phyloP scores from a whole-genome alignment of 2,797 vertebrate species.

The Ceryle rudis region DNA sequence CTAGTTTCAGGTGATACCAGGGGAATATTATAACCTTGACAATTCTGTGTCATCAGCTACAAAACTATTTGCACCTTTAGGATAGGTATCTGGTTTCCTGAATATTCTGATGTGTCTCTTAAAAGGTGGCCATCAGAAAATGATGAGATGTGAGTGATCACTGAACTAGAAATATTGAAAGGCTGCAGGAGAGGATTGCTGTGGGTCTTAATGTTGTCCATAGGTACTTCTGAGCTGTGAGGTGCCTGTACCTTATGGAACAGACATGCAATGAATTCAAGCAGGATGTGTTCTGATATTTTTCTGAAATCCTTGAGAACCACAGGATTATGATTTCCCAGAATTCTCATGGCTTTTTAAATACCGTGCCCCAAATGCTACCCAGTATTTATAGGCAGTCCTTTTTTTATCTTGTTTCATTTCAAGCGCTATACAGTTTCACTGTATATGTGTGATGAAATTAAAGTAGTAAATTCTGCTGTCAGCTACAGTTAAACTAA shows the following conservation, averaged over 20 bases:
- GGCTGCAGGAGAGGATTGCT: not conserved
- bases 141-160: not conserved
- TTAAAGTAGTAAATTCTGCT: conserved; percentile 17
- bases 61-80: not conserved
- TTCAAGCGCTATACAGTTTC: conserved; percentile 17
- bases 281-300: not conserved
- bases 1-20: conserved; percentile 11
- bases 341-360: conserved; percentile 21
- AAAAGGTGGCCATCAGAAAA: not conserved
- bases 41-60: not conserved
- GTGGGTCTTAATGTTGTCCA: not conserved
- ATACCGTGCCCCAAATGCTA: not conserved
- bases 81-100: not conserved
- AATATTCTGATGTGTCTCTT: not conserved
- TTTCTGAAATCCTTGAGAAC: not conserved
- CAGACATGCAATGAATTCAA: not conserved
- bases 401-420: not conserved
- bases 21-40: conserved; percentile 48
- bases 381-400: not conserved
- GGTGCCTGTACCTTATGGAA: not conserved
- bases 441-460: conserved; percentile 7
- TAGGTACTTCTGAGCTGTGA: not conserved
- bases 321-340: not conserved
- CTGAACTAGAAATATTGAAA: not conserved
- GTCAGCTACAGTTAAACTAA: conserved; percentile 32